Percentiles rank a stretch among this genome's conserved stretches.
Evolutionary conservation across 2,888 invertebrate genomes (phyloP).

Genomic region (Lepidonotus clava): DNA sequence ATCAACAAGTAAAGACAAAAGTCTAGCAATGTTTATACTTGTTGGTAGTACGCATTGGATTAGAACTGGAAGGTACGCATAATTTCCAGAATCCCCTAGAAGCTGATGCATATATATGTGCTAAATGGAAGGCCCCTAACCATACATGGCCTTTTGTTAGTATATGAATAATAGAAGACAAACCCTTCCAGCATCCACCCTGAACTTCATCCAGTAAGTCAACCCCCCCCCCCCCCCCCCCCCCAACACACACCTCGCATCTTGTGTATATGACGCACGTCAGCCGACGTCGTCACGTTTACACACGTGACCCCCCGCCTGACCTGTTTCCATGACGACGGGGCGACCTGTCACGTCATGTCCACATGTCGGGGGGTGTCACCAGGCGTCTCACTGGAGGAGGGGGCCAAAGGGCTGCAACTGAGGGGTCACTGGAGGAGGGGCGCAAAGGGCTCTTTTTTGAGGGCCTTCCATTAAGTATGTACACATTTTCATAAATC

Average conservation of each 20-base stretch:
- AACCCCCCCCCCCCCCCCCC: neutral
- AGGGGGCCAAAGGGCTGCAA: neutral
- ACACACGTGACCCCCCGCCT: slow-evolving; percentile 28
- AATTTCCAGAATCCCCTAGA: too few relatives aligned
- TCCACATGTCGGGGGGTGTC: slow-evolving; percentile 6
- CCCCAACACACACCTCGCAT: neutral
- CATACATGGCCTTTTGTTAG: too few relatives aligned
- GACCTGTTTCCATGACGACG: slow-evolving; percentile 12
- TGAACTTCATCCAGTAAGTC: neutral
- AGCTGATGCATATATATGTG: too few relatives aligned
- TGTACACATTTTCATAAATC: too few relatives aligned
- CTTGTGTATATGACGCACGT: neutral
- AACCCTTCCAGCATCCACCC: neutral
- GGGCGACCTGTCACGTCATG: slow-evolving; percentile 34
- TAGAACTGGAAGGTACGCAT: too few relatives aligned
- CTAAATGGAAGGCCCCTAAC: too few relatives aligned
- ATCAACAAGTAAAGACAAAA: too few relatives aligned
- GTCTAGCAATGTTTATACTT: too few relatives aligned
- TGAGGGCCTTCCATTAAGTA: neutral
- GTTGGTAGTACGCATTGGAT: too few relatives aligned
- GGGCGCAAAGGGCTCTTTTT: neutral
- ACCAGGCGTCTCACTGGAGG: neutral
- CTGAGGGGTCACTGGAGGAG: too few relatives aligned
- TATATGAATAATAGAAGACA: too few relatives aligned
- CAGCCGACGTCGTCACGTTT: neutral